A percentile compares a stretch with the other conserved stretches of the same genome.
Evolutionary conservation across 2,797 vertebrate species (phyloP).

Genomic region (Lacerta viridis): DNA sequence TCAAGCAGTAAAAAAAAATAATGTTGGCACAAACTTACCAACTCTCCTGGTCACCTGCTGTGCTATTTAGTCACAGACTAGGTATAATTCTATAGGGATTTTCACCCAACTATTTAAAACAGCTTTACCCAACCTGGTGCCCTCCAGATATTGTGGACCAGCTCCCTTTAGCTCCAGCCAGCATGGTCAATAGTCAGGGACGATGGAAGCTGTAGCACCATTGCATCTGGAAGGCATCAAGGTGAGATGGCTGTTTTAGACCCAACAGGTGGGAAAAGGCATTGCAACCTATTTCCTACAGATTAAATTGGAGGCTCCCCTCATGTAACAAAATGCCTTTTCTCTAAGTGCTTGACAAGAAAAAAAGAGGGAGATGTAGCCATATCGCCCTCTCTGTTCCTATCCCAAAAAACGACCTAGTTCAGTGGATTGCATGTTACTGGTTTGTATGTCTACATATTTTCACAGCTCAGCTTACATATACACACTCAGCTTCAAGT

Average conservation of each 20-base stretch:
- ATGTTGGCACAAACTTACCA: not conserved
- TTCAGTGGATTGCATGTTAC: not conserved
- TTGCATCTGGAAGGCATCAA: too few species aligned
- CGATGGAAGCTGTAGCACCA: too few species aligned
- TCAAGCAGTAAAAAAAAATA: not conserved
- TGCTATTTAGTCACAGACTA: constrained; percentile 12
- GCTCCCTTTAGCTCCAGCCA: too few species aligned
- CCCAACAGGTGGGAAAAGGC: not conserved
- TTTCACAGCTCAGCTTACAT: not conserved
- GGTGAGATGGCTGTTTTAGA: not conserved
- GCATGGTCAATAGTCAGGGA: too few species aligned
- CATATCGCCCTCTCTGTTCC: not conserved
- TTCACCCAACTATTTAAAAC: not conserved
- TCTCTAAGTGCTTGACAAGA: not conserved
- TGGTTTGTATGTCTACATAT: not conserved
- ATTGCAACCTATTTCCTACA: not conserved
- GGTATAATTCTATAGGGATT: constrained; percentile 22
- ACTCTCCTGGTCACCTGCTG: not conserved
- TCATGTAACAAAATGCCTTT: not conserved
- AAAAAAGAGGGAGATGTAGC: not conserved
- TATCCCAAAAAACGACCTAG: not conserved
- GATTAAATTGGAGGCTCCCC: rapidly evolving
- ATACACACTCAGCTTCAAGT: not conserved
- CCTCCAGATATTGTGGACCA: too few species aligned
- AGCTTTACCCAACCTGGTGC: too few species aligned